phyloP scores from a whole-genome alignment of 2,797 vertebrate genomes.

The Clamator glandarius region DNA sequence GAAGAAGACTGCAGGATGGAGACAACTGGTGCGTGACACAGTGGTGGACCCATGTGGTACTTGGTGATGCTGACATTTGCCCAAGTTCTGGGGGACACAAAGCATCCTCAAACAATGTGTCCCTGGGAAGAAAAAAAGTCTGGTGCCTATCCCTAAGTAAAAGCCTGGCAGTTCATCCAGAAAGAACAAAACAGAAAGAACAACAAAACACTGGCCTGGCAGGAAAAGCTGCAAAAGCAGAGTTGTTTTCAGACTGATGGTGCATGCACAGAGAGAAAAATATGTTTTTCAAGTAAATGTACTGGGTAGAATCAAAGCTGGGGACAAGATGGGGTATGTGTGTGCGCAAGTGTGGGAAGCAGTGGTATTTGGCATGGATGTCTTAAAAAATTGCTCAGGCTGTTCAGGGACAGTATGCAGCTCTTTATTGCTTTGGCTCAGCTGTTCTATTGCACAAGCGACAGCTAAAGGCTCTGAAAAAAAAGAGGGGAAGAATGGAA shows the following conservation, averaged over 20 bases:
- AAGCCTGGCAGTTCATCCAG: background rate
- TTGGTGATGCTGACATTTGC: background rate
- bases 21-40: background rate
- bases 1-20: background rate
- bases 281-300: background rate
- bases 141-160: background rate
- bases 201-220: background rate
- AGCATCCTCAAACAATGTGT: background rate
- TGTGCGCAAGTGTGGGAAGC: background rate
- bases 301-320: background rate
- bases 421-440: slow-evolving; percentile 54
- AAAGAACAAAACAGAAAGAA: background rate
- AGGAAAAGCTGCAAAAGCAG: background rate
- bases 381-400: slow-evolving; percentile 30
- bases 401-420: background rate
- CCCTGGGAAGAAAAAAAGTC: background rate
- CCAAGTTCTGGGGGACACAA: background rate
- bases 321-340: background rate
- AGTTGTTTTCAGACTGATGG: background rate
- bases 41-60: background rate
- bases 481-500: slow-evolving; percentile 37
- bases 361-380: slow-evolving; percentile 14
- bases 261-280: background rate
- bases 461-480: slow-evolving; percentile 59
- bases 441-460: slow-evolving; percentile 53